A percentile compares a stretch with the other conserved stretches of the same genome.
Conservation (phyloP, 2,888 invertebrate genomes). For the Vesta saturnalis region DNA sequence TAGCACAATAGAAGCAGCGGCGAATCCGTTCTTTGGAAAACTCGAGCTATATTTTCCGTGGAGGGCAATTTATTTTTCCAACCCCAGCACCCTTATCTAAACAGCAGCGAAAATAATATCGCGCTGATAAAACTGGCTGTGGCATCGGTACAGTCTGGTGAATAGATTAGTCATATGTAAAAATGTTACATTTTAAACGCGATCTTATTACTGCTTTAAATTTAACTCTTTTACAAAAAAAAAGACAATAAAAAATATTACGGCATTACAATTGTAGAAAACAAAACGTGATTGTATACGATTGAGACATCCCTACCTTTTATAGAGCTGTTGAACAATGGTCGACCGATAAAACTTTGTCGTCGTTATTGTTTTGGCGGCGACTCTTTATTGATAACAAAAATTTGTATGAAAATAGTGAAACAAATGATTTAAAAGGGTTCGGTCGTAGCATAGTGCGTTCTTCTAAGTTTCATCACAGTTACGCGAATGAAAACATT, state of each 20-base stretch:
- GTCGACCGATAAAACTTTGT: not conserved
- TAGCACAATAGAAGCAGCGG: slow-evolving; percentile 57
- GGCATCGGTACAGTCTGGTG: slow-evolving; percentile 58
- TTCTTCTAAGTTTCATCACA: slow-evolving; percentile 24
- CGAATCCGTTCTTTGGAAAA: slow-evolving; percentile 62
- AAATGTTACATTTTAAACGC: slow-evolving; percentile 45
- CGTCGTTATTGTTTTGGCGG: not conserved
- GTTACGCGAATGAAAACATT: slow-evolving; percentile 31
- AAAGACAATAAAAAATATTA: not conserved
- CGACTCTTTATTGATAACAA: not conserved
- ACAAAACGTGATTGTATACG: not conserved
- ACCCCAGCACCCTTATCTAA: slow-evolving; percentile 63
- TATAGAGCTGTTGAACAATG: no score
- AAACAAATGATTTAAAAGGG: slow-evolving; percentile 6
- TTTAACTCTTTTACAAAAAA: no score
- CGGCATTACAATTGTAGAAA: not conserved
- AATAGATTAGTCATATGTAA: slow-evolving; percentile 55
- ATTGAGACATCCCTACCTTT: not conserved
- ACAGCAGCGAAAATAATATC: slow-evolving; percentile 65
- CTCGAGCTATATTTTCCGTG: slow-evolving; percentile 63
- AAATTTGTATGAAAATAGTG: not conserved
- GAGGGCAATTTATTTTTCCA: slow-evolving; percentile 65
- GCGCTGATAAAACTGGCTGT: slow-evolving; percentile 61
- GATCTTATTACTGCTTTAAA: not conserved
- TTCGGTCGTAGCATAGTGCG: slow-evolving; percentile 8